Evolutionary conservation across 2,888 invertebrate genomes (phyloP), one percentile per base, ranked within the genome.

Genomic region (Dyspetes luteomarginatus): DNA sequence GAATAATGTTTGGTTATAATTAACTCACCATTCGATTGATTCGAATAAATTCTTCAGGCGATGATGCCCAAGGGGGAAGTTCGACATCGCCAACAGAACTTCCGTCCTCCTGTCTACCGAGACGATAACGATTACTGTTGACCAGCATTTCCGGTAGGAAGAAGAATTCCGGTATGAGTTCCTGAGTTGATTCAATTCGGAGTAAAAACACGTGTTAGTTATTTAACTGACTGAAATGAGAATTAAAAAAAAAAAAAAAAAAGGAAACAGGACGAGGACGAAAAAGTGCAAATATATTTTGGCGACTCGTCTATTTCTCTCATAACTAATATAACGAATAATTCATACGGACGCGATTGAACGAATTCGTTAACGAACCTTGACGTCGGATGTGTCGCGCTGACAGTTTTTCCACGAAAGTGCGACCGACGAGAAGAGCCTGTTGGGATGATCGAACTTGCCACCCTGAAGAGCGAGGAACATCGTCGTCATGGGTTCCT

Each of bases 401-500:
- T 99, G 99, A 91, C 99, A 99, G 93, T 99, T 99, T 93, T 99
- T 98, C 99, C 99, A 99, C 0, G 99, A 97, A 83, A 98, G 94
- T 0, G 97, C 96, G 48, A 99, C 95, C 2, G 98, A 98, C 1
- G 98, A 97, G 93, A 99, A 99, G 81, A 99, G 94, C 68, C 99
- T 93, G 93, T 99, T 98, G 1, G 99, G 98, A 92, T 99, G 98
- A 92, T 99, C 99, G 93, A 99, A 99, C 92, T 99, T 99, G 81
- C 99, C 99, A 58, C 98, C 98, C 94, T 99, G 99, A 56, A 99
- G 94, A 48, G 98, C 97, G 86, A 99, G 94, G 93, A 99, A 99
- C 97, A 99, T 98, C 45, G 98, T 98, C n/a, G 99, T 98, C 94
- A 99, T 98, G 0, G 99, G 99, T 93, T 99, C 99, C 97, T 98